Evolutionary conservation across 2,113 vertebrate genomes (phyloP).

Genomic region (Caloenas nicobarica): DNA sequence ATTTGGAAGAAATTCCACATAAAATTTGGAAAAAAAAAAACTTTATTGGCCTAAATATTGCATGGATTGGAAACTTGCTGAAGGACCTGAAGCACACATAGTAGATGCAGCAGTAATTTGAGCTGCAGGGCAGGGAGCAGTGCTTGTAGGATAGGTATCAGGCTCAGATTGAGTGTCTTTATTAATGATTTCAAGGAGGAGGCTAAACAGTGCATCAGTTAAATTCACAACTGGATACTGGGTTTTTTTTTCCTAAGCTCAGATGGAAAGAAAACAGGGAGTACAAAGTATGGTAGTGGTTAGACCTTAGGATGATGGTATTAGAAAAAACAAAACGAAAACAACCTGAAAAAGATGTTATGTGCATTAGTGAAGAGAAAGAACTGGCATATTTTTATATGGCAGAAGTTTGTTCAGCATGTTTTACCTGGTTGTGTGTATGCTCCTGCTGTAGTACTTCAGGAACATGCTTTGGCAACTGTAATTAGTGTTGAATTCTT

Average conservation of each 20-base stretch:
- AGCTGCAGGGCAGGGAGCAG: background rate
- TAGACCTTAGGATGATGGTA: background rate
- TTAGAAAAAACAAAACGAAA: background rate
- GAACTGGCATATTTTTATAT: background rate
- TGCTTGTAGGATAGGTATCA: background rate
- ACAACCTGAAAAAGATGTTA: background rate
- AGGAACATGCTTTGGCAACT: constrained; percentile 12
- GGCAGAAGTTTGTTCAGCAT: background rate
- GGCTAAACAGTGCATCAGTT: background rate
- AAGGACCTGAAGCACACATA: constrained; percentile 14
- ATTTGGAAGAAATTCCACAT: constrained; percentile 1
- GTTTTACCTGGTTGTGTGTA: constrained; percentile 40
- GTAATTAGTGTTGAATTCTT: constrained; percentile 13
- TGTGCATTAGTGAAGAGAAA: background rate
- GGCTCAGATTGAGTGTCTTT: background rate
- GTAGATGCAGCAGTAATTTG: constrained; percentile 46
- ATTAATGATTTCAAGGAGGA: background rate
- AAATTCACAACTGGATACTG: background rate
- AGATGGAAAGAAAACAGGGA: background rate
- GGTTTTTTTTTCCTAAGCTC: background rate
- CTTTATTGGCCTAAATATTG: background rate
- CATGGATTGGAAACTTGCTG: constrained; percentile 2
- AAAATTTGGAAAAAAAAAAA: background rate
- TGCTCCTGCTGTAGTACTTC: background rate
- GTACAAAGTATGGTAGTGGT: background rate